Evolutionary conservation across 2,888 invertebrate species (phyloP).

Genomic region (Cactoblastis cactorum): DNA sequence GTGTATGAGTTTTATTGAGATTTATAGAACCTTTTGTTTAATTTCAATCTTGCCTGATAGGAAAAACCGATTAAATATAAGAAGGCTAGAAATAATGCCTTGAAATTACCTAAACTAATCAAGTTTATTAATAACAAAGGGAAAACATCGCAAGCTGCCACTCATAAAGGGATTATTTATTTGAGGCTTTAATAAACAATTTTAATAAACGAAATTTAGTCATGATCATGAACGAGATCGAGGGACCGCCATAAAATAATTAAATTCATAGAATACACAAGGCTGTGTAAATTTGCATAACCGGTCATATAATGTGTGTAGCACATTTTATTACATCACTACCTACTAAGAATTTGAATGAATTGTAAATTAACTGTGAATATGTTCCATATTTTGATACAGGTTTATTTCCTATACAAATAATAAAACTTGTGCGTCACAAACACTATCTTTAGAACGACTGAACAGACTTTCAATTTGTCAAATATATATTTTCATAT

Average conservation of each 20-base stretch:
- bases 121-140: no score
- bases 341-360: background rate
- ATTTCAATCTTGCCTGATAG: no score
- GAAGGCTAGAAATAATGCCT: no score
- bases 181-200: slow-evolving; percentile 11
- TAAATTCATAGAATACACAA: slow-evolving; percentile 30
- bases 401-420: no score
- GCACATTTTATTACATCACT: slow-evolving; percentile 6
- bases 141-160: slow-evolving; percentile 6
- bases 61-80: no score
- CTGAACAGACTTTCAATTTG: no score
- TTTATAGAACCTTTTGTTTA: no score
- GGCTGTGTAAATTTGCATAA: slow-evolving; percentile 33
- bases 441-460: no score
- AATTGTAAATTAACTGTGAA: background rate
- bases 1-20: no score
- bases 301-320: slow-evolving; percentile 25
- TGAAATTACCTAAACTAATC: no score
- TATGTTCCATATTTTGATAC: background rate
- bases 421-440: no score
- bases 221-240: slow-evolving; percentile 23
- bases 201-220: slow-evolving; percentile 18
- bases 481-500: no score
- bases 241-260: slow-evolving; percentile 23
- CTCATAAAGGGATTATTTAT: slow-evolving; percentile 5